Conservation (phyloP, 2,797 vertebrate genomes). For the Acipenser transmontanus region DNA sequence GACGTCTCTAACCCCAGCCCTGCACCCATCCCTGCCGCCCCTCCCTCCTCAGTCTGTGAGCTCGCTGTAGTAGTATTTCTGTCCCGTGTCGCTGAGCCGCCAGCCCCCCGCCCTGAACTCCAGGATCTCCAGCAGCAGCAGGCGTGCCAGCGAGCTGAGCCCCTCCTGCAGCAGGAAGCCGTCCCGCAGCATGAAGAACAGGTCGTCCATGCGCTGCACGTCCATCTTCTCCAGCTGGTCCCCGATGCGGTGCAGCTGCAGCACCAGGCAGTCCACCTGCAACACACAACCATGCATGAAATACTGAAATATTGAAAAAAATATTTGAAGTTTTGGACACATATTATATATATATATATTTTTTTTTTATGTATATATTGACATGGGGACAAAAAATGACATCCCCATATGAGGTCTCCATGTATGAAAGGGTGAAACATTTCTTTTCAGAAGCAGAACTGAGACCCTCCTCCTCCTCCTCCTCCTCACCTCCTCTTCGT, state of each 20-base stretch:
- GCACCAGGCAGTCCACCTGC: slow-evolving; percentile 90
- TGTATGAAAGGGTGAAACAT: too few species aligned
- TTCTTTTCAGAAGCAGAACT: too few species aligned
- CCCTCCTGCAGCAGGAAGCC: slow-evolving; percentile 85
- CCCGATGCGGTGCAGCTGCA: slow-evolving; percentile 90
- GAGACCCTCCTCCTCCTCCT: too few species aligned
- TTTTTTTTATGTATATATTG: too few species aligned
- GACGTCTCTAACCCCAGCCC: neutral
- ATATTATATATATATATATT: too few species aligned
- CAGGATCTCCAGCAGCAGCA: slow-evolving; percentile 90
- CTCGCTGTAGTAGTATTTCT: slow-evolving; percentile 95
- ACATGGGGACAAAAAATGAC: too few species aligned
- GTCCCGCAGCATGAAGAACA: slow-evolving; percentile 85
- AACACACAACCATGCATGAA: neutral
- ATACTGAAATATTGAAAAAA: too few species aligned
- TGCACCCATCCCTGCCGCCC: neutral
- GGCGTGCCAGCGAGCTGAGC: slow-evolving; percentile 79
- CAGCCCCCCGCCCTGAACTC: slow-evolving; percentile 91
- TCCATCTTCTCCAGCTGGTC: slow-evolving; percentile 92
- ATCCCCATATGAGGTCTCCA: too few species aligned
- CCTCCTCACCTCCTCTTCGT: slow-evolving; percentile 82
- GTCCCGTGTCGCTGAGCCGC: slow-evolving; percentile 79
- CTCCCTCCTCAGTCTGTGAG: slow-evolving; percentile 57
- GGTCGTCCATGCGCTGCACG: slow-evolving; percentile 81
- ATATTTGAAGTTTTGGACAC: too few species aligned